Conservation (phyloP, 2,797 vertebrate species). For the Eutrigla gurnardus region DNA sequence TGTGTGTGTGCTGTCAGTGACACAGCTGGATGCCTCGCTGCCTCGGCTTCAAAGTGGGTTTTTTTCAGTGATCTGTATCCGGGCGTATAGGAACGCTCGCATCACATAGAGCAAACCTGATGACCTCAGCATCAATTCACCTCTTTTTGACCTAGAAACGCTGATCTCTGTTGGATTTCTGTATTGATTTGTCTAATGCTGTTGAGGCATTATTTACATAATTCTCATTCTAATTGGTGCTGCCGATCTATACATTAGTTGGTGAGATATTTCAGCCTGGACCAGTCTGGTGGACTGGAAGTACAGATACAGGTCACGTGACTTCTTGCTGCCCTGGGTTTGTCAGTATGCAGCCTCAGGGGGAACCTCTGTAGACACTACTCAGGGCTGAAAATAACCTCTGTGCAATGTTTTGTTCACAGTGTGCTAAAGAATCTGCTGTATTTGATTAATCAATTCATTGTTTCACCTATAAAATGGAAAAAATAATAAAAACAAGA, state of each 20-base stretch:
- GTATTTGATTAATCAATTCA: background rate
- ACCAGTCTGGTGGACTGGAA: background rate
- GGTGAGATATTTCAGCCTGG: background rate
- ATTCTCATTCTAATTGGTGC: background rate
- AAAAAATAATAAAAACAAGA: background rate
- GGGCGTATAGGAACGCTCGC: background rate
- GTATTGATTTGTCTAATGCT: background rate
- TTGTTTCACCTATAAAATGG: background rate
- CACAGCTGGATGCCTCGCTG: slow-evolving; percentile 12
- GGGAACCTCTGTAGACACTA: background rate
- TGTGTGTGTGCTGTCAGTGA: slow-evolving; percentile 16
- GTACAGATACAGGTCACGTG: background rate
- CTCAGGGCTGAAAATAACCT: background rate
- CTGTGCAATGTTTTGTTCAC: background rate
- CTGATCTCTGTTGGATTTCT: background rate
- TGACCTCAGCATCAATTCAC: background rate
- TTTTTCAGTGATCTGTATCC: background rate
- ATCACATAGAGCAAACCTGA: background rate
- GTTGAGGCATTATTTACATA: background rate
- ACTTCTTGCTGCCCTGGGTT: background rate
- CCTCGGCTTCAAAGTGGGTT: background rate
- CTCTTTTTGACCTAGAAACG: background rate
- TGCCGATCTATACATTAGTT: background rate
- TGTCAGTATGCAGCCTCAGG: background rate
- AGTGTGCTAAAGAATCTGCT: background rate